Evolutionary conservation across 1,140 invertebrate species (phyloP).

Genomic region (Mycetomoellerius zeteki): DNA sequence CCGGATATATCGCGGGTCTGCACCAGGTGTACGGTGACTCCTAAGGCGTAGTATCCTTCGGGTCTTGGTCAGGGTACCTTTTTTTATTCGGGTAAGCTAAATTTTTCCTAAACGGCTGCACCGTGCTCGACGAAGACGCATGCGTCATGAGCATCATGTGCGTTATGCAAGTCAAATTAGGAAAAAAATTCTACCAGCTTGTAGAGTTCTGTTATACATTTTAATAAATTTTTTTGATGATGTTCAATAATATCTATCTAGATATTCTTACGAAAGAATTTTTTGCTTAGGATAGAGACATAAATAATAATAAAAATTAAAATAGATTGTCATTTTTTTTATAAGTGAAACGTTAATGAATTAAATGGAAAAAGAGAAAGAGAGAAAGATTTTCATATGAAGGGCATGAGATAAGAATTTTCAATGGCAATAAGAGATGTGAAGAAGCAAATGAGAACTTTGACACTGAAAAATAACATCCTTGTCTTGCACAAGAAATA

Average conservation of each 20-base stretch:
- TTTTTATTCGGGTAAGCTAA: slow-evolving; percentile 27
- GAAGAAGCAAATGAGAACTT: slow-evolving; percentile 44
- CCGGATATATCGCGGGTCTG: slow-evolving; percentile 73
- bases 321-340: slow-evolving; percentile 74
- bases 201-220: neutral
- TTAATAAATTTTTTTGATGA: neutral
- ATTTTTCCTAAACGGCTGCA: slow-evolving; percentile 17
- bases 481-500: neutral
- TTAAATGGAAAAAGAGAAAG: slow-evolving; percentile 12
- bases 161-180: neutral
- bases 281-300: neutral
- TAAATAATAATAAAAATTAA: slow-evolving; percentile 46
- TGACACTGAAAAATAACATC: neutral
- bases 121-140: neutral
- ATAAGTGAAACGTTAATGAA: slow-evolving; percentile 76
- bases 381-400: neutral
- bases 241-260: neutral
- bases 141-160: neutral
- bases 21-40: slow-evolving; percentile 74
- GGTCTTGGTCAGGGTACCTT: slow-evolving; percentile 13
- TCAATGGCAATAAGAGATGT: slow-evolving; percentile 9
- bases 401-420: neutral
- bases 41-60: slow-evolving; percentile 58
- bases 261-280: neutral
- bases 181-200: neutral